These are phyloP conservation scores for Lasioglossum vierecki DNA, from an alignment of 2,888 invertebrate species.

Conservation along the genomic window DNA sequence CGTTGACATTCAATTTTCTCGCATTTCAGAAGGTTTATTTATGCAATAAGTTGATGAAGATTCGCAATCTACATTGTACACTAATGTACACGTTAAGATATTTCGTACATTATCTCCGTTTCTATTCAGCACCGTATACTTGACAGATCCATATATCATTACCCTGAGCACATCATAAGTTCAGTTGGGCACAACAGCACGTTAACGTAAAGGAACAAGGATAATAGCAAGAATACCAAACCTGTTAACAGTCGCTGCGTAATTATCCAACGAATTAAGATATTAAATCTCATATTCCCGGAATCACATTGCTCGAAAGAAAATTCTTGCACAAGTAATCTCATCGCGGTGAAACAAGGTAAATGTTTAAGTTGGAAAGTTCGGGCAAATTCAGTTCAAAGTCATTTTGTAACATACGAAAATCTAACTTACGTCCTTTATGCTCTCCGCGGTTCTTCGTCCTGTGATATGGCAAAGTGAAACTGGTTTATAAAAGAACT, in stretches of 20 bases:
- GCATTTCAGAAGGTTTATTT: background rate
- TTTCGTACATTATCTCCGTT: background rate
- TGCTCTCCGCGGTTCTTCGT: background rate
- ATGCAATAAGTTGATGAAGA: too few species aligned
- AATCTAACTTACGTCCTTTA: background rate
- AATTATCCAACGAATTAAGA: slow-evolving; percentile 3
- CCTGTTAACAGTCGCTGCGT: background rate
- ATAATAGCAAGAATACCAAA: background rate
- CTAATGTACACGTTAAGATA: background rate
- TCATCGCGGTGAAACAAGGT: background rate
- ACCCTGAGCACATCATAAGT: background rate
- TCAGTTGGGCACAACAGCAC: background rate
- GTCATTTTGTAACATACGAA: background rate
- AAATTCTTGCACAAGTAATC: background rate
- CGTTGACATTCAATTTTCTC: background rate
- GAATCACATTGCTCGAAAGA: background rate
- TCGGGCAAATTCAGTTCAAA: slow-evolving; percentile 1
- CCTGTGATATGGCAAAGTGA: background rate
- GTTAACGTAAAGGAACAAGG: background rate
- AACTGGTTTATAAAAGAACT: background rate
- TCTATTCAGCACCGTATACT: background rate
- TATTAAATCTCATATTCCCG: background rate
- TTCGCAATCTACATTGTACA: too few species aligned
- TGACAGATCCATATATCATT: slow-evolving; percentile 5
- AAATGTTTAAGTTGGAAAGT: slow-evolving; percentile 1